These are phyloP conservation scores for Corythornis vintsioides DNA, from an alignment of 2,113 vertebrate species.

Conservation along the genomic window DNA sequence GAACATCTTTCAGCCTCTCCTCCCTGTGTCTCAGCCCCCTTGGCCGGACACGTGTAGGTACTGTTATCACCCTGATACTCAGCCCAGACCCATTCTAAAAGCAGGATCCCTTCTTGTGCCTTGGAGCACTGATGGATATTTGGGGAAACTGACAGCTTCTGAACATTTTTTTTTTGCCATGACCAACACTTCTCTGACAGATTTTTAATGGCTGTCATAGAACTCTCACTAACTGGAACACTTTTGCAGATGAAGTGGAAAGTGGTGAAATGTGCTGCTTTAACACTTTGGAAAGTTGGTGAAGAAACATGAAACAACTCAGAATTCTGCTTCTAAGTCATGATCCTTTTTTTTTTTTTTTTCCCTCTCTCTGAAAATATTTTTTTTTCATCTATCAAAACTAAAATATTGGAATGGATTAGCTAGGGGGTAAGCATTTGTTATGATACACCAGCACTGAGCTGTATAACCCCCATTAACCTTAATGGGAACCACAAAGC, in stretches of 20 bases:
- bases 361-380: not conserved
- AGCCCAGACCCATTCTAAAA: slow-evolving; percentile 72
- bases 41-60: slow-evolving; percentile 48
- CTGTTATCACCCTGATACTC: slow-evolving; percentile 70
- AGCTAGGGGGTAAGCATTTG: not conserved
- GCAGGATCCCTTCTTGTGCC: slow-evolving; percentile 65
- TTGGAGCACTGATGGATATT: slow-evolving; percentile 66
- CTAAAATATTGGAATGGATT: not conserved
- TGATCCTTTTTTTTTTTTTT: not conserved
- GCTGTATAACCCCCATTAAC: slow-evolving; percentile 25
- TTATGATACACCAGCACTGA: not conserved
- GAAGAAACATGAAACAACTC: not conserved
- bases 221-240: slow-evolving; percentile 52
- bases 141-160: slow-evolving; percentile 59
- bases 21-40: slow-evolving; percentile 19
- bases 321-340: not conserved
- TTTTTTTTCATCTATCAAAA: not conserved
- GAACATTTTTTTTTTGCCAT: slow-evolving; percentile 73
- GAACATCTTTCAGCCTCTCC: not conserved
- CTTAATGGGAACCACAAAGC: slow-evolving; percentile 8
- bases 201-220: slow-evolving; percentile 73
- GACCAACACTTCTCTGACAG: slow-evolving; percentile 71
- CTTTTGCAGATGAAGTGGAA: slow-evolving; percentile 65
- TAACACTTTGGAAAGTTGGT: slow-evolving; percentile 35
- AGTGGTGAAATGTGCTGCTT: slow-evolving; percentile 35